These are phyloP conservation scores for Fragum sueziense DNA, from an alignment of 2,888 invertebrate genomes.

Conservation along the genomic window DNA sequence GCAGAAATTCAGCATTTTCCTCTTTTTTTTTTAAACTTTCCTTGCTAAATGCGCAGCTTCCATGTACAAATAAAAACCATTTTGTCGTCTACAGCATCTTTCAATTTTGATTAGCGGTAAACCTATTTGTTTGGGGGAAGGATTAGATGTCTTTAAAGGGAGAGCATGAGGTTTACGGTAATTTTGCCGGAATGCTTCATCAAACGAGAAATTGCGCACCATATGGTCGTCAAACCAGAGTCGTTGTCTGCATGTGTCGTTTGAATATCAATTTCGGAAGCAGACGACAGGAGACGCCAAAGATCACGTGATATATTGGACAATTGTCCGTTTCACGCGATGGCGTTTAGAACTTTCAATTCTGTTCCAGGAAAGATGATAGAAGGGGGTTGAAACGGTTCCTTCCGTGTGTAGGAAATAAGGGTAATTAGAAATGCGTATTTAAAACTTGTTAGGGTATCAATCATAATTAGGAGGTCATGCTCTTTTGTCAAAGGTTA, in stretches of 20 bases:
- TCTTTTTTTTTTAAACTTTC: not conserved
- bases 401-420: slow-evolving; percentile 11
- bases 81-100: too few relatives aligned
- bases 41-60: too few relatives aligned
- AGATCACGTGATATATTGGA: slow-evolving; percentile 57
- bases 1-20: not conserved
- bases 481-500: slow-evolving; percentile 3
- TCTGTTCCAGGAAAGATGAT: not conserved
- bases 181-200: slow-evolving; percentile 40
- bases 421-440: slow-evolving; percentile 29
- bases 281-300: slow-evolving; percentile 46
- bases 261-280: slow-evolving; percentile 55
- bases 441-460: slow-evolving; percentile 15
- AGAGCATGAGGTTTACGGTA: slow-evolving; percentile 28
- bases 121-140: not conserved
- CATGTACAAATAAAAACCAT: too few relatives aligned
- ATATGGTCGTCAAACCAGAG: slow-evolving; percentile 51
- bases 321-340: slow-evolving; percentile 28
- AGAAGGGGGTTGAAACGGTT: slow-evolving; percentile 6
- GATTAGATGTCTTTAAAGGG: slow-evolving; percentile 11
- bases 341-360: slow-evolving; percentile 1
- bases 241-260: slow-evolving; percentile 47
- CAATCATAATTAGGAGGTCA: slow-evolving; percentile 11
- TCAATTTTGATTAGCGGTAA: not conserved
- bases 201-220: slow-evolving; percentile 50